Base-by-base conservation (phyloP, 2,113 vertebrate genomes). In the Leuciscus idus region DNA sequence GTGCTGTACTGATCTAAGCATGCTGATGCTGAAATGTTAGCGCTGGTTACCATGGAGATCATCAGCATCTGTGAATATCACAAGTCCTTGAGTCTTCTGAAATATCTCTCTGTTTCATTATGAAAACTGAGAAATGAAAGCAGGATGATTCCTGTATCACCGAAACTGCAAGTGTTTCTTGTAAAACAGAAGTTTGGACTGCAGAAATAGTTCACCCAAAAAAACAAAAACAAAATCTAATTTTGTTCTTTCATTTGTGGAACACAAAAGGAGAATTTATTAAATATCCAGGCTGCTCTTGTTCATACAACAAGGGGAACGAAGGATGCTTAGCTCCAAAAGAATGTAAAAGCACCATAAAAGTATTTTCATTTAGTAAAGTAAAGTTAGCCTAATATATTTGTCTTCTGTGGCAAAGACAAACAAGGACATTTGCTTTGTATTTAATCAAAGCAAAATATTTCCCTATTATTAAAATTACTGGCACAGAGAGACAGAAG, bases 41-140 rank as follows among this genome's bases (percentile, higher is more conserved):
- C 36, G 2, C 23, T 33, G 74, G 75, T 85, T 85, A 70, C 84
- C 84, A 85, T 72, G 76, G 62, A 46, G 52, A 85, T 59, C 61
- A 10, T 77, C 23, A 39, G 73, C 23, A 70, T 79, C 50, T 9
- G 8, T 28, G 84, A 66, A 79, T 70, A 85, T 39, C 36, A 36
- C 30, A 66, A 68, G 77, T 78, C 74, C 84, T 76, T 85, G 84
- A 78, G 28, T 75, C 6, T 39, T 79, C 55, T 61, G 28, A 79
- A 79, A 36, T 57, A 57, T 36, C 28, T 55, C 9, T 11, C 2
- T 19, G 26, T 43, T 74, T 73, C 50, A 50, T 59, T 13, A 30
- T 48, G 23, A 33, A 73, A 59, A 76, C 48, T 57, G 30, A 48
- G 48, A 81, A 33, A 66, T 19, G 30, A 72, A 66, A 83, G 33